phyloP scores from a whole-genome alignment of 2,888 invertebrate species.

The Dione juno region DNA sequence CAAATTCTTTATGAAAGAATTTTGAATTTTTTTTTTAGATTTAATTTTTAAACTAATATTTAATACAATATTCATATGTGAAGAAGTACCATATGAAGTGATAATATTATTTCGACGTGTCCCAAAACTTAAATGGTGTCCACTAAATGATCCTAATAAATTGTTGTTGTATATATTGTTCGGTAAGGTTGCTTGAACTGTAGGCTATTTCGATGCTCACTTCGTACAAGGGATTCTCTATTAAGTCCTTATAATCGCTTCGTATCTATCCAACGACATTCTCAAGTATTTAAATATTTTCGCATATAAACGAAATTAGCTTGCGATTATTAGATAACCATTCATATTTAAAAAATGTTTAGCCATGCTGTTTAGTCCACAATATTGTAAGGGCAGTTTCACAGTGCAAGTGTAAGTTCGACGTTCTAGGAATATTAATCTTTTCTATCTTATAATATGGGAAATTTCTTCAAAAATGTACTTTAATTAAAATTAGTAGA shows the following conservation, averaged over 20 bases:
- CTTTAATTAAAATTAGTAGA: constrained; percentile 20
- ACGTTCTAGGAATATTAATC: constrained; percentile 7
- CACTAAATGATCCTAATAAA: constrained; percentile 54
- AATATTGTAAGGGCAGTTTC: constrained; percentile 46
- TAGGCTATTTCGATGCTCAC: constrained; percentile 80
- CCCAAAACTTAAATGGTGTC: constrained; percentile 22
- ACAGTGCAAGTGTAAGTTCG: constrained; percentile 34
- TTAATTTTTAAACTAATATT: background rate
- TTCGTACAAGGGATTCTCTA: constrained; percentile 80
- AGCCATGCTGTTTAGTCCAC: constrained; percentile 64
- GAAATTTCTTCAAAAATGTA: constrained; percentile 10
- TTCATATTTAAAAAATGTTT: constrained; percentile 60
- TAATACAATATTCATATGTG: background rate
- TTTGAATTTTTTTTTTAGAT: background rate
- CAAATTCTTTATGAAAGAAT: background rate
- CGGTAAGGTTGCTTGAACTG: constrained; percentile 73
- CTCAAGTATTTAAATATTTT: constrained; percentile 70
- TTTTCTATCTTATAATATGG: constrained; percentile 12
- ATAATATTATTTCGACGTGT: constrained; percentile 10
- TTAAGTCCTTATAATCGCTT: constrained; percentile 80
- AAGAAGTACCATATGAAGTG: background rate
- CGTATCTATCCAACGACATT: constrained; percentile 70
- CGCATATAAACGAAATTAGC: constrained; percentile 74
- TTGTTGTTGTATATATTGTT: constrained; percentile 76
- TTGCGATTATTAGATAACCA: constrained; percentile 75